Percentiles rank a stretch among this genome's conserved stretches.
Evolutionary conservation across 2,888 invertebrate species (phyloP).

Genomic region (Drosophila niveifrons): DNA sequence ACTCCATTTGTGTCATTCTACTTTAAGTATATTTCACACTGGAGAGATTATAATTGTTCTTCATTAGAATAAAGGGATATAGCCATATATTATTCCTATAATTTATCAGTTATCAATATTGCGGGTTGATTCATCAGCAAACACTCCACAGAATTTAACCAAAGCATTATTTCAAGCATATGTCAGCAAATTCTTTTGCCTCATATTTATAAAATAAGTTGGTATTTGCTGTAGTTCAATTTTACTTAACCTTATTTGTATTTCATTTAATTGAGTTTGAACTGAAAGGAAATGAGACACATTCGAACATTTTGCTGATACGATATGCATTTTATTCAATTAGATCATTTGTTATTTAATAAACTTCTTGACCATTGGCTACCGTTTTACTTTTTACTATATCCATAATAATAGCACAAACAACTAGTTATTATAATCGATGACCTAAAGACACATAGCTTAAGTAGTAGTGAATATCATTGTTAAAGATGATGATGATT

Average conservation of each 20-base stretch:
- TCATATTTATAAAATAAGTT: neutral
- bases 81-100: no score
- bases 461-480: slow-evolving; percentile 35
- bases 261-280: no score
- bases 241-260: neutral
- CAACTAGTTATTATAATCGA: slow-evolving; percentile 40
- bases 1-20: neutral
- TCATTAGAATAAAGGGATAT: no score
- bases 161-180: neutral
- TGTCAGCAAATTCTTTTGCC: neutral
- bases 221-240: neutral
- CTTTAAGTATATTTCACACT: no score
- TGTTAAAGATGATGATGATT: slow-evolving; percentile 43
- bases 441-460: slow-evolving; percentile 52
- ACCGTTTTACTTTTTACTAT: slow-evolving; percentile 28
- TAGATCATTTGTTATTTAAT: slow-evolving; percentile 28
- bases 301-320: slow-evolving; percentile 4
- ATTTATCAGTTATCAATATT: neutral
- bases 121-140: neutral
- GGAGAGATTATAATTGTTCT: no score
- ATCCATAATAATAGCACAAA: slow-evolving; percentile 52
- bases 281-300: neutral
- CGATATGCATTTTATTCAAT: slow-evolving; percentile 29
- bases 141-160: no score
- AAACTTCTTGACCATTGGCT: slow-evolving; percentile 36